These are phyloP conservation scores for Babyrousa celebensis DNA, from an alignment of 2,797 vertebrate genomes.

Conservation along the genomic window DNA sequence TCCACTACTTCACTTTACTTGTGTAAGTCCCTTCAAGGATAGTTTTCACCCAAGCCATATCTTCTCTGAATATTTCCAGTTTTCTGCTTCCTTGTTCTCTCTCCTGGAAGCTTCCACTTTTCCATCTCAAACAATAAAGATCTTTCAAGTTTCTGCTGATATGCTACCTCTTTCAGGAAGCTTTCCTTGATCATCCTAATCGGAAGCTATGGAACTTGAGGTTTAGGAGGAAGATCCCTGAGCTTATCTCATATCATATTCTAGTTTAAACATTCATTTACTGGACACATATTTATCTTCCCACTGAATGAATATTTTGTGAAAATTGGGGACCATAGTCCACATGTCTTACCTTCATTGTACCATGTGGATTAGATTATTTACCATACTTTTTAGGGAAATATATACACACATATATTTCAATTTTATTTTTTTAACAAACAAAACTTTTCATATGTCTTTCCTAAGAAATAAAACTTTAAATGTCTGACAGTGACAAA, in stretches of 20 bases:
- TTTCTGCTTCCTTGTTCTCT: neutral
- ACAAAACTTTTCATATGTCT: neutral
- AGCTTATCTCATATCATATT: neutral
- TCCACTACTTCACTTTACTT: neutral
- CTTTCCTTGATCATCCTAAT: neutral
- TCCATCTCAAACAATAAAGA: neutral
- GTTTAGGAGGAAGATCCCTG: neutral
- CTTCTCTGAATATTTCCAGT: slow-evolving; percentile 29
- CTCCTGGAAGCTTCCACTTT: neutral
- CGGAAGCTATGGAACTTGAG: neutral
- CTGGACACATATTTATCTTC: neutral
- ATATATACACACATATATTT: neutral
- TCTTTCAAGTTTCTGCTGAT: neutral
- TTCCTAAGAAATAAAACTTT: neutral
- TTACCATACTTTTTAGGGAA: neutral
- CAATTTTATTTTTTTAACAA: neutral
- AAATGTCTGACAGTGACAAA: neutral
- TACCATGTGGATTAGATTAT: neutral
- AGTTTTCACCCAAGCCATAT: neutral
- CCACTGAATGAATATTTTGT: neutral
- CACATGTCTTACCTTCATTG: neutral
- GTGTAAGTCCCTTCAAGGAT: neutral
- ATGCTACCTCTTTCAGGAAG: neutral
- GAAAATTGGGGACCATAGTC: neutral
- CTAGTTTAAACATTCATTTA: neutral